Evolutionary conservation across 2,113 vertebrate species (phyloP).

Genomic region (Abramis brama): DNA sequence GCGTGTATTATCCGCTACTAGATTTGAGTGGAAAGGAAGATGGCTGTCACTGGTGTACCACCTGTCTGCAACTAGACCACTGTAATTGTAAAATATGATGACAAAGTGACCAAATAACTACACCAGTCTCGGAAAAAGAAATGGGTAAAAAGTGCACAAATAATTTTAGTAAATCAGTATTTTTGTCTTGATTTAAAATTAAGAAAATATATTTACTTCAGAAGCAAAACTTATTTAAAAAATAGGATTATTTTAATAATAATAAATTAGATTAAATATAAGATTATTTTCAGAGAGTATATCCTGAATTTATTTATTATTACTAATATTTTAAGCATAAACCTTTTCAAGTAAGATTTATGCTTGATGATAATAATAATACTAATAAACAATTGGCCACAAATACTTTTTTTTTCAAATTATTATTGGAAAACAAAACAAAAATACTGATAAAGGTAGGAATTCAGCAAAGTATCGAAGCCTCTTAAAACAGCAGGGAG

Average conservation of each 20-base stretch:
- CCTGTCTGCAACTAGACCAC: constrained; percentile 10
- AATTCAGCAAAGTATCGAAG: background rate
- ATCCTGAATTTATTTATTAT: background rate
- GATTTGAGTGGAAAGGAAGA: constrained; percentile 46
- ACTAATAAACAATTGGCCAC: too few species aligned
- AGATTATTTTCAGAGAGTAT: background rate
- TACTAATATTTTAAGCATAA: background rate
- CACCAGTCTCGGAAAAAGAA: background rate
- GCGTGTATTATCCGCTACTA: constrained; percentile 35
- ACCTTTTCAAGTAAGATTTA: too few species aligned
- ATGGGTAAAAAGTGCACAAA: background rate
- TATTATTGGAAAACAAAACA: too few species aligned
- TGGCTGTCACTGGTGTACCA: constrained; percentile 39
- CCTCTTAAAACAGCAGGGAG: constrained; percentile 2
- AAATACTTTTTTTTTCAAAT: too few species aligned
- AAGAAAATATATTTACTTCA: background rate
- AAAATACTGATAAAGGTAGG: background rate
- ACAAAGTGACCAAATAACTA: constrained; percentile 26
- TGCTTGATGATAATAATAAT: too few species aligned
- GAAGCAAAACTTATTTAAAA: background rate
- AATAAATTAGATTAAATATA: background rate
- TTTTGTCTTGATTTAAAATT: background rate
- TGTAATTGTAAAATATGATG: constrained; percentile 42
- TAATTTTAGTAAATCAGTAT: background rate
- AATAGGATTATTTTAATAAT: background rate